Evolutionary conservation across 35 echinoderm and acorn worm genomes (phyloP), one percentile per base, ranked within the genome.

Genomic region (Ophioderma brevispina): DNA sequence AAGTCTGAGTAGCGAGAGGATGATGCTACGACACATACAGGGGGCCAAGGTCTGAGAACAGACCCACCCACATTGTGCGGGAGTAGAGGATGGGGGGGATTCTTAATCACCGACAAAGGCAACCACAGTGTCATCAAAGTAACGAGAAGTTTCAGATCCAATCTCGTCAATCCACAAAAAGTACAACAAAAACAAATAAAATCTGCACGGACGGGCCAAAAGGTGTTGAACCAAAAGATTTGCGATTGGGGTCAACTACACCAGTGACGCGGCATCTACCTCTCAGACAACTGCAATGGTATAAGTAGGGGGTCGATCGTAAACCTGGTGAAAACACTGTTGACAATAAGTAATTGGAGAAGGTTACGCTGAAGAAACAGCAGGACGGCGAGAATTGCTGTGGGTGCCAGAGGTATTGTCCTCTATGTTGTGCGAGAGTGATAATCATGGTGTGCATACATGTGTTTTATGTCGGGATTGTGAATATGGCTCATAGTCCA

Each of bases 1-100:
- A 70, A 70, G n/a, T 30, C 10, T 25, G 15, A 18, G 28, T 70
- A 70, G n/a, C 59, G n/a, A 70, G 59, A n/a, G n/a, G n/a, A 25
- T 70, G 59, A 13, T 70, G 6, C 59, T 70, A 70, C 59, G 4
- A 70, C 59, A 25, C n/a, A n/a, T n/a, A n/a, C n/a, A n/a, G n/a
- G n/a, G 17, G 1, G n/a, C 59, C 59, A 70, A 70, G n/a, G 59
- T 70, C 10, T 70, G 59, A n/a, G n/a, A 70, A 70, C 28, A 70
- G n/a, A n/a, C n/a, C n/a, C n/a, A 70, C 59, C 59, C 59, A 70
- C 59, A n/a, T 70, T 8, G n/a, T 70, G n/a, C n/a, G n/a, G 59
- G n/a, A n/a, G 59, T 70, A 15, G 59, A n/a, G 3, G 59, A 30
- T 70, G 59, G n/a, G n/a, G n/a, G n/a, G n/a, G 59, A 3, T 70